These are phyloP conservation scores for Melanotaenia nigrans DNA, from an alignment of 2,797 vertebrate species.

Conservation along the genomic window DNA sequence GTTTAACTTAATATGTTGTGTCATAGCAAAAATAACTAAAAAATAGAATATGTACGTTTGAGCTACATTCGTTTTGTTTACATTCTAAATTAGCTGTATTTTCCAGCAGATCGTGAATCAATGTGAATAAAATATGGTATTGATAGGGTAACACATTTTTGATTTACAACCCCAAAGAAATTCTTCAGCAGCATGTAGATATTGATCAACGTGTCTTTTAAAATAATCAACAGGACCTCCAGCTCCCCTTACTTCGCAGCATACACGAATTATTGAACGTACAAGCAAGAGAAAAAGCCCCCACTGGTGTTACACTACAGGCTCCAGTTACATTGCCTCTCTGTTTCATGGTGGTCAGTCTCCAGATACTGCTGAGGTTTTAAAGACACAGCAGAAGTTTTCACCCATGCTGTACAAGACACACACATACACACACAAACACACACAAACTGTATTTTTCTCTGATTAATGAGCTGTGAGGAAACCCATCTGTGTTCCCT, in stretches of 20 bases:
- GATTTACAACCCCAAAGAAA: background rate
- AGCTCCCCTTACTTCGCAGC: background rate
- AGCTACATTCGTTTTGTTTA: background rate
- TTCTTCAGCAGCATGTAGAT: background rate
- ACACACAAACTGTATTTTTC: constrained; percentile 37
- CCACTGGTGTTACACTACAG: constrained; percentile 18
- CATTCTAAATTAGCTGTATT: background rate
- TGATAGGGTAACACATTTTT: background rate
- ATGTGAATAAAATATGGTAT: background rate
- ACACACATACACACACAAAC: constrained; percentile 21
- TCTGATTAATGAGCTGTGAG: constrained; percentile 70
- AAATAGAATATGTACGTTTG: background rate
- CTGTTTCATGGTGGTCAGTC: constrained; percentile 10
- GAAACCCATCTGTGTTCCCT: constrained; percentile 70
- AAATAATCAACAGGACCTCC: constrained; percentile 16
- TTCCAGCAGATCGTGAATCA: background rate
- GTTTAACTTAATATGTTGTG: background rate
- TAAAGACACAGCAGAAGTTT: constrained; percentile 21
- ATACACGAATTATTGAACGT: constrained; percentile 7
- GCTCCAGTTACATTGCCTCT: constrained; percentile 12
- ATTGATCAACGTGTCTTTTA: constrained; percentile 8
- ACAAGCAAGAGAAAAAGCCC: constrained; percentile 15
- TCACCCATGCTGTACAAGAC: constrained; percentile 10
- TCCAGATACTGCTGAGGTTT: constrained; percentile 1
- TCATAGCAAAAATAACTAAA: background rate